Evolutionary conservation across 2,888 invertebrate species (phyloP), one percentile per base, ranked within the genome.

Genomic region (Stenoptilia bipunctidactyla): DNA sequence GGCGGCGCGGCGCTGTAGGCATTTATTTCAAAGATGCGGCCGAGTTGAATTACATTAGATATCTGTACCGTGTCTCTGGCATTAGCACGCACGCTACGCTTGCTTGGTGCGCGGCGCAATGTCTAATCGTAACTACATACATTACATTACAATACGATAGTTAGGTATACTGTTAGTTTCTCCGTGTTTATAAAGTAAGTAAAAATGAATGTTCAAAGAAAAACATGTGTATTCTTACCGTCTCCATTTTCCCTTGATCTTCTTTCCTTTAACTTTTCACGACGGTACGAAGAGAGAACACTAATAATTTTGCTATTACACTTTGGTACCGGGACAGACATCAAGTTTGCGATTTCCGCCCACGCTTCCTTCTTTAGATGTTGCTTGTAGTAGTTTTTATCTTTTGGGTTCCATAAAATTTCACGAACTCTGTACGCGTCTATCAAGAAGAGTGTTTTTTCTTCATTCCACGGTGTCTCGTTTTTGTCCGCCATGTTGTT

Each of bases 341-440:
- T 38, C 40, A 46, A 38, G 27, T 44, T 46, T 37, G 39, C 44
- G 36, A 46, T 44, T 46, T 42, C 46, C 39, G 35, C 30, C 42
- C 46, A 46, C 40, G 46, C 42, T 41, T 47, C 45, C 36, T 43
- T 33, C 37, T 47, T 47, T 15, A 47, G 41, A 45, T 45, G 15
- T 45, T 42, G 20, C 14, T 37, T 37, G 13, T 27, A 43, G 45
- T 30, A 45, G 36, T 39, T 43, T 39, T 47, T 43, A 43, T 43
- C 38, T 47, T 42, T 45, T 15, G 47, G 45, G 36, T 47, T 47
- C 43, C 47, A 47, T 33, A 47, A 45, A 43, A 47, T 40, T 47
- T 47, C 45, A 27, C 42, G 37, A 37, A 37, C 33, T 47, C 45
- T 47, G 45, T 45, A 47, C 38, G 38, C 45, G 36, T 48, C 45